phyloP scores from a whole-genome alignment of 2,797 vertebrate species.

The Coregonus suidteri region DNA sequence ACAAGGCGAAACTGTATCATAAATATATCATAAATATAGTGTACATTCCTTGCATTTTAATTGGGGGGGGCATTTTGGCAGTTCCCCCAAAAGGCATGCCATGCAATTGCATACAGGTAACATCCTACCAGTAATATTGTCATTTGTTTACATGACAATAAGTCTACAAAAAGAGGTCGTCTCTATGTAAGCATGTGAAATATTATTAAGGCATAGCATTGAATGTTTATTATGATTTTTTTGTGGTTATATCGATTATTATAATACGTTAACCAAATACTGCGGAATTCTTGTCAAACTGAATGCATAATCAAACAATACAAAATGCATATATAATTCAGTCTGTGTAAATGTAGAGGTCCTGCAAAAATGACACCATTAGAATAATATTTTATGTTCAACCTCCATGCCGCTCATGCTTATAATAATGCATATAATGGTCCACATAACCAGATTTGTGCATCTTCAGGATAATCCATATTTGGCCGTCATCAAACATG shows the following conservation, averaged over 20 bases:
- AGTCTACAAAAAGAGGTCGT: slow-evolving; percentile 20
- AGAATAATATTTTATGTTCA: neutral
- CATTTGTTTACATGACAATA: neutral
- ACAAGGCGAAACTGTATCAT: neutral
- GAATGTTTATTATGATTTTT: neutral
- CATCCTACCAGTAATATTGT: neutral
- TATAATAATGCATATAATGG: neutral
- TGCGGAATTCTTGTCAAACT: slow-evolving; percentile 7
- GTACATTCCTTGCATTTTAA: neutral
- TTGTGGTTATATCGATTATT: neutral
- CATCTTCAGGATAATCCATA: neutral
- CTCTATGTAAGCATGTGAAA: slow-evolving; percentile 21
- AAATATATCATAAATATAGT: neutral
- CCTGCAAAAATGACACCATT: neutral
- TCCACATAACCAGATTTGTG: neutral
- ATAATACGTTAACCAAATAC: slow-evolving; percentile 9
- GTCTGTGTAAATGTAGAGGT: neutral
- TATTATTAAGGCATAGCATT: slow-evolving; percentile 26
- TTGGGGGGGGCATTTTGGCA: neutral
- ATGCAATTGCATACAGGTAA: neutral
- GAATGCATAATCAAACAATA: neutral
- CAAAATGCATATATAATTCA: neutral
- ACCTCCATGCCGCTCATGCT: neutral
- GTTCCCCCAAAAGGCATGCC: neutral
- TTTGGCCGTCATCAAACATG: neutral